A percentile compares a stretch with the other conserved stretches of the same genome.
Conservation (phyloP, 2,113 vertebrate species). For the Ariopsis seemanni region DNA sequence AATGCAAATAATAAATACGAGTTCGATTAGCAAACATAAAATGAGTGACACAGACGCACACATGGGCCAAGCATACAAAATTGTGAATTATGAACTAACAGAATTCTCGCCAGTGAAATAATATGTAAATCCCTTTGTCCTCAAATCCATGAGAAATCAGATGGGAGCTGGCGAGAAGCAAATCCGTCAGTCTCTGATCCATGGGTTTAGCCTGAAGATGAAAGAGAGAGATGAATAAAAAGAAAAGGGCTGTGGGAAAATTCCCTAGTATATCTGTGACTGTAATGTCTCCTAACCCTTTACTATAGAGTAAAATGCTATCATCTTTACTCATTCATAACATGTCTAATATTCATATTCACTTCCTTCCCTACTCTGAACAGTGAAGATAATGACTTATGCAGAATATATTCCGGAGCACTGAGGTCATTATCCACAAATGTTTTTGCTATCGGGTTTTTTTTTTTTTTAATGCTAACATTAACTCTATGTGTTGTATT, state of each 20-base stretch:
- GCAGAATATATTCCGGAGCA: not conserved
- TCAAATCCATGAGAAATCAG: conserved; percentile 61
- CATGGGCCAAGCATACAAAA: not conserved
- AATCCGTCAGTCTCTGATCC: conserved; percentile 32
- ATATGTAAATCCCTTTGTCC: conserved; percentile 54
- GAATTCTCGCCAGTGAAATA: conserved; percentile 35
- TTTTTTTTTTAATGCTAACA: not conserved
- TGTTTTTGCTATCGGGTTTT: not conserved
- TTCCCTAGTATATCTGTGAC: conserved; percentile 29
- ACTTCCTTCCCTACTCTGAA: not conserved
- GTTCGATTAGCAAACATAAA: conserved; percentile 2
- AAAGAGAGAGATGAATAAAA: conserved; percentile 24
- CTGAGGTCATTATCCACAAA: not conserved
- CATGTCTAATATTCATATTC: not conserved
- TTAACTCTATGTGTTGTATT: not conserved
- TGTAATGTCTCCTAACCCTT: conserved; percentile 33
- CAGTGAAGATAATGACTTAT: not conserved
- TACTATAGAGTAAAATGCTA: not conserved
- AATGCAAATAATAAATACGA: conserved; percentile 18
- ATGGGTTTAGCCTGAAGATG: conserved; percentile 26
- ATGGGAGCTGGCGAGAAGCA: conserved; percentile 51
- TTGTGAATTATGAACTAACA: conserved; percentile 37
- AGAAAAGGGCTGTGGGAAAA: conserved; percentile 38
- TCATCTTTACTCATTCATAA: not conserved
- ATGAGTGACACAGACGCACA: conserved; percentile 4